These are phyloP conservation scores for cattle (Bos taurus) DNA, from an alignment of 2,113 vertebrate species.

Conservation along the genomic window ARS-UCD2.0 NC_037350.1:39188001-39188500, in stretches of 20 bases:
- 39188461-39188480: neutral
- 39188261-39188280: neutral
- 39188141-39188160: neutral
- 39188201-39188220: neutral
- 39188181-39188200: neutral
- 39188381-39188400: neutral
- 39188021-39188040: neutral
- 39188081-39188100: neutral
- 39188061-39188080: neutral
- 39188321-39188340: neutral
- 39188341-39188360: neutral
- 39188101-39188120: neutral
- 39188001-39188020: neutral
- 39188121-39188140: neutral
- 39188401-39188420: neutral
- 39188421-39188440: neutral
- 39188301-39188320: neutral
- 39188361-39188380: neutral
- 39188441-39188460: neutral
- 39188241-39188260: neutral
- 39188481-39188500: neutral
- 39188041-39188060: neutral
- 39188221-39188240: conserved; percentile 13
- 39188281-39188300: neutral
- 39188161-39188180: neutral